These are phyloP conservation scores for Chaetodon auriga DNA, from an alignment of 2,113 vertebrate species.

Conservation along the genomic window DNA sequence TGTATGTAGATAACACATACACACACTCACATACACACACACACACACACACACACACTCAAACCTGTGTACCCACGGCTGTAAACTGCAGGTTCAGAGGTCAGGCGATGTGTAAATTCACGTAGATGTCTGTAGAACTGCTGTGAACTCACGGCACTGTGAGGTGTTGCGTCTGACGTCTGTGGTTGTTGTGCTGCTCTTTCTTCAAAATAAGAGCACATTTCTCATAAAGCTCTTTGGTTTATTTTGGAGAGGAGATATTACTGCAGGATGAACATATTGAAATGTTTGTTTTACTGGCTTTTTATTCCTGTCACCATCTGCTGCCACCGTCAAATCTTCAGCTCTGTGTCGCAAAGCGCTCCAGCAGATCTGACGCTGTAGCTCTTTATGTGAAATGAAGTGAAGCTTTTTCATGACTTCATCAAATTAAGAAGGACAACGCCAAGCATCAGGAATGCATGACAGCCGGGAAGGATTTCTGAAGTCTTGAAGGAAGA, in stretches of 20 bases:
- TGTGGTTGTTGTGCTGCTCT: neutral
- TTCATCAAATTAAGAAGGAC: too few relatives aligned
- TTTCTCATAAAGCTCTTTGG: neutral
- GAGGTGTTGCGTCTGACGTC: neutral
- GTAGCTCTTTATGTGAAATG: too few relatives aligned
- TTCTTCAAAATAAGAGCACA: neutral
- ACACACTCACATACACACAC: slow-evolving; percentile 2
- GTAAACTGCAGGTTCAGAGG: neutral
- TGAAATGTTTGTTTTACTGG: neutral
- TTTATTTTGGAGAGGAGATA: neutral
- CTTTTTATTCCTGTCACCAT: neutral
- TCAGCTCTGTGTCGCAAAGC: neutral
- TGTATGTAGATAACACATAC: neutral
- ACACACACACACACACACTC: slow-evolving; percentile 8
- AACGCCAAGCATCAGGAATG: too few relatives aligned
- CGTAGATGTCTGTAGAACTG: neutral
- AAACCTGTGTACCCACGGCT: neutral
- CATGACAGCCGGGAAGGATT: too few relatives aligned
- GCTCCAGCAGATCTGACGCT: too few relatives aligned
- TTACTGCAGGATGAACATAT: neutral
- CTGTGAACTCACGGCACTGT: neutral
- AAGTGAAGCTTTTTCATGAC: too few relatives aligned
- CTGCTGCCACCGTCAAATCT: neutral
- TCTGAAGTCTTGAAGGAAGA: too few relatives aligned
- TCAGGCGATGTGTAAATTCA: neutral